These are phyloP conservation scores for Tachina grossa DNA, from an alignment of 2,888 invertebrate genomes.

Conservation along the genomic window DNA sequence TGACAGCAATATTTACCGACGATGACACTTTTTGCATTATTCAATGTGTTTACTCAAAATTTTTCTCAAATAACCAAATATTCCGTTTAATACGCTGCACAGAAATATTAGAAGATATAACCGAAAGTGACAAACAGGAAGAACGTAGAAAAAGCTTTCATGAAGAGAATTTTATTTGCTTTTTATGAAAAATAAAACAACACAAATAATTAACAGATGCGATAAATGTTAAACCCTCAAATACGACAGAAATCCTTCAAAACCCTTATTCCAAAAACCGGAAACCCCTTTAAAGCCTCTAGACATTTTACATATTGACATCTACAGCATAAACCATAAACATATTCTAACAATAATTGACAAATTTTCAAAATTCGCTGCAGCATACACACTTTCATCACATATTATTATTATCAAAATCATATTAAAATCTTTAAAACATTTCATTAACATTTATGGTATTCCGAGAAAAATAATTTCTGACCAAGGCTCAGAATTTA, in stretches of 20 bases:
- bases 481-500: slow-evolving; percentile 32
- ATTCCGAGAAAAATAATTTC: slow-evolving; percentile 16
- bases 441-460: slow-evolving; percentile 8
- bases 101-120: slow-evolving; percentile 65
- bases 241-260: too few species aligned
- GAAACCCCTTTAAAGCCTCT: slow-evolving; percentile 49
- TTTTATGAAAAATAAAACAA: too few species aligned
- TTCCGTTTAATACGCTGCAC: slow-evolving; percentile 50
- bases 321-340: too few species aligned
- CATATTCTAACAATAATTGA: slow-evolving; percentile 26
- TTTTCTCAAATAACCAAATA: slow-evolving; percentile 38
- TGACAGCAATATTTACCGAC: slow-evolving; percentile 53
- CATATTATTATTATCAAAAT: too few species aligned
- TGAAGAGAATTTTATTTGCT: too few species aligned
- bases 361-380: slow-evolving; percentile 42
- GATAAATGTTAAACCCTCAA: too few species aligned
- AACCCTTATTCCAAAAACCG: slow-evolving; percentile 49
- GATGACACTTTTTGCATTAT: slow-evolving; percentile 30
- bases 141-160: slow-evolving; percentile 65
- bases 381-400: slow-evolving; percentile 29
- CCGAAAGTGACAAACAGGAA: slow-evolving; percentile 68
- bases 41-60: slow-evolving; percentile 25
- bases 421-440: slow-evolving; percentile 22
- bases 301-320: too few species aligned
- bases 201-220: too few species aligned